Conservation (phyloP, 2,113 vertebrate genomes). For the Lamprotornis superbus region DNA sequence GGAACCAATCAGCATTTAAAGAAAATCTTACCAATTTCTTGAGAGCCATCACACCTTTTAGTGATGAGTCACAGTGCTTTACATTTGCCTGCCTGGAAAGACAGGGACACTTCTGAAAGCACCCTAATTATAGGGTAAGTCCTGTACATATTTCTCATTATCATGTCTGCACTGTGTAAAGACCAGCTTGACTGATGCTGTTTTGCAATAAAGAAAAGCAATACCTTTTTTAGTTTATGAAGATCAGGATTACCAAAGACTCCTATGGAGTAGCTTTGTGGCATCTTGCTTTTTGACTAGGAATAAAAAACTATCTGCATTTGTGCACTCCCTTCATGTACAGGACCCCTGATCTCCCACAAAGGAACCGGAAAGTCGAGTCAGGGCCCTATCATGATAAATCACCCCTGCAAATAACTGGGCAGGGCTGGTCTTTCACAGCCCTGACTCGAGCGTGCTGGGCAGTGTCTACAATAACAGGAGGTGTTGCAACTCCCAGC, state of each 20-base stretch:
- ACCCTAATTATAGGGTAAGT: conserved; percentile 1
- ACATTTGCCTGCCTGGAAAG: conserved; percentile 4
- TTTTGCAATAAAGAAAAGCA: not conserved
- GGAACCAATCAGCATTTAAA: not conserved
- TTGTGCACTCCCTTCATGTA: not conserved
- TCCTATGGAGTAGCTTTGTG: not conserved
- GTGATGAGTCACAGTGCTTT: not conserved
- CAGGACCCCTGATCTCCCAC: not conserved
- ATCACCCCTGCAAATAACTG: not conserved
- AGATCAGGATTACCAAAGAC: not conserved
- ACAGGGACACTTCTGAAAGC: not conserved
- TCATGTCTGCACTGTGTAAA: not conserved
- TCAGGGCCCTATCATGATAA: not conserved
- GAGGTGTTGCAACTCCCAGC: not conserved
- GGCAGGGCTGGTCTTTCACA: not conserved
- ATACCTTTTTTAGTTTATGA: not conserved
- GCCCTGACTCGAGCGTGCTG: not conserved
- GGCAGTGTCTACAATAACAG: not conserved
- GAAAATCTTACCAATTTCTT: not conserved
- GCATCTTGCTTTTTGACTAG: not conserved
- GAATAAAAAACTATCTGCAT: not conserved
- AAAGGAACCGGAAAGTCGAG: not conserved
- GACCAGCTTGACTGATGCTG: not conserved
- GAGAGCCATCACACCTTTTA: not conserved
- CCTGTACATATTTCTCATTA: not conserved